Percentiles rank a stretch among this genome's conserved stretches.
phyloP scores from a whole-genome alignment of 2,113 vertebrate genomes.

The Phyllostomus discolor region DNA sequence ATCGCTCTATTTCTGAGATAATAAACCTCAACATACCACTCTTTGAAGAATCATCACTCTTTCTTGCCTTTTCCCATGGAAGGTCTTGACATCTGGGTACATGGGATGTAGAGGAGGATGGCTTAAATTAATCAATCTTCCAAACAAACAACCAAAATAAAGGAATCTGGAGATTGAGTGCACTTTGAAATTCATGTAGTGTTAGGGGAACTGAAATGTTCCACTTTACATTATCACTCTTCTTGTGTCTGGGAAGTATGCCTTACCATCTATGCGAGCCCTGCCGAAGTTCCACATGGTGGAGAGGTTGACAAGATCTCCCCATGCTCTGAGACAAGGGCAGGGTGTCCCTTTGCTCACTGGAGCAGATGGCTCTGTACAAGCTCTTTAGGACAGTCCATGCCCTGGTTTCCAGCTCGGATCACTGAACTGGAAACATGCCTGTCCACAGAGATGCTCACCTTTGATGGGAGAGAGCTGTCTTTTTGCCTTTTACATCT shows the following conservation, averaged over 20 bases:
- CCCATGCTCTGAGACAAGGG: constrained; percentile 21
- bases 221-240: not conserved
- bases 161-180: not conserved
- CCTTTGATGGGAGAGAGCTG: not conserved
- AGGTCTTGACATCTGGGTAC: not conserved
- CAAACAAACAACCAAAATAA: not conserved
- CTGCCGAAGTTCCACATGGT: constrained; percentile 46
- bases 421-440: constrained; percentile 54
- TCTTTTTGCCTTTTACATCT: constrained; percentile 32
- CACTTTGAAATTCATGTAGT: not conserved
- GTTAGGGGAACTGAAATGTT: not conserved
- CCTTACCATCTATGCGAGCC: not conserved
- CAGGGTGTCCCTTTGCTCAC: constrained; percentile 56
- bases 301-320: constrained; percentile 3
- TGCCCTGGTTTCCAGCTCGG: constrained; percentile 41
- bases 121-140: not conserved
- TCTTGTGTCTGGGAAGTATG: not conserved
- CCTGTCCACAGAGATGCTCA: constrained; percentile 48
- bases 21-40: not conserved
- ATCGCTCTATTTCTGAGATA: not conserved
- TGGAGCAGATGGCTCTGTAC: constrained; percentile 66
- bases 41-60: not conserved
- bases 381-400: constrained; percentile 34
- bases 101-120: not conserved
- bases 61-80: not conserved